These are phyloP conservation scores for Zaprionus lachaisei DNA, from an alignment of 1,140 invertebrate species.

Conservation along the genomic window DNA sequence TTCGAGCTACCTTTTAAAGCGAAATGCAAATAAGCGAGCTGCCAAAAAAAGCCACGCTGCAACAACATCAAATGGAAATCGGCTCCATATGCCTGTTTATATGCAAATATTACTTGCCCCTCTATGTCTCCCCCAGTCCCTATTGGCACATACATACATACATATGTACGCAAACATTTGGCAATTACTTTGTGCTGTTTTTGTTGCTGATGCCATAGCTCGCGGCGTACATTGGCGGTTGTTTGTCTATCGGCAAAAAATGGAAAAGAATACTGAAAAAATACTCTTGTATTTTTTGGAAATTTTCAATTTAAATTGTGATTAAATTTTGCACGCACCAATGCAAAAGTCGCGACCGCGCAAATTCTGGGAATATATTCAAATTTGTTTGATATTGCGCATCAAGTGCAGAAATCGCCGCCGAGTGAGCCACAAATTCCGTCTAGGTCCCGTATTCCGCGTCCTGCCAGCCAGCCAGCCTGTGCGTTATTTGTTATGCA, in stretches of 20 bases:
- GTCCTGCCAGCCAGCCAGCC: not conserved
- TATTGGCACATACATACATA: conserved; percentile 16
- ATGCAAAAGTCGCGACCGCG: conserved; percentile 50
- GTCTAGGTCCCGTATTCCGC: conserved; percentile 31
- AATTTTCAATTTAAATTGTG: conserved; percentile 80
- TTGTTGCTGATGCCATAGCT: conserved; percentile 40
- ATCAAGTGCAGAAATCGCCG: conserved; percentile 38
- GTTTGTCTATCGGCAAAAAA: conserved; percentile 74
- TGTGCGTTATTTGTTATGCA: conserved; percentile 77
- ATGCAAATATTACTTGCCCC: conserved; percentile 71
- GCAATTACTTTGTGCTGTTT: conserved; percentile 65
- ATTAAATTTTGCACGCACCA: conserved; percentile 73
- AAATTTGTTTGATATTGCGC: conserved; percentile 39
- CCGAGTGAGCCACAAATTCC: conserved; percentile 15
- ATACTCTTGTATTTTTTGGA: conserved; percentile 40
- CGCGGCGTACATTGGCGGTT: conserved; percentile 30
- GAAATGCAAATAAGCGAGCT: conserved; percentile 65
- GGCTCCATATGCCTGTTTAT: conserved; percentile 78
- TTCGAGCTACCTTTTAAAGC: conserved; percentile 54
- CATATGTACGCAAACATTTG: conserved; percentile 81
- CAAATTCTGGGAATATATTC: conserved; percentile 27
- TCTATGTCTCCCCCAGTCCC: not conserved
- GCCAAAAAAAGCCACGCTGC: conserved; percentile 51
- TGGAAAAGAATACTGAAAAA: conserved; percentile 33
- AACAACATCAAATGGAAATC: conserved; percentile 66